A percentile compares a stretch with the other conserved stretches of the same genome.
phyloP scores from a whole-genome alignment of 1,140 invertebrate species.

The Mizuhopecten yessoensis region DNA sequence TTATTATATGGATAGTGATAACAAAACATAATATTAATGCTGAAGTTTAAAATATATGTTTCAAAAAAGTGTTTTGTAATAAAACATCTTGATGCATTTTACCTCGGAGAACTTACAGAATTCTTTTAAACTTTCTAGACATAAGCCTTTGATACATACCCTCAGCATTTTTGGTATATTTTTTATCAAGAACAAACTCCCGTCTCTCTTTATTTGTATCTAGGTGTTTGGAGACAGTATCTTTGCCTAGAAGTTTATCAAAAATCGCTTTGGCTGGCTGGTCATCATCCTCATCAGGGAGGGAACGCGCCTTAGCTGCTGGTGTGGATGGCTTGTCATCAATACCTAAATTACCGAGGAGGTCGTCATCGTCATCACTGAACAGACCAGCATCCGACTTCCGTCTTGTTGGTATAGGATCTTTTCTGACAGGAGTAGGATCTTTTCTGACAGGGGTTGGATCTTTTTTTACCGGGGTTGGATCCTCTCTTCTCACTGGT shows the following conservation, averaged over 20 bases:
- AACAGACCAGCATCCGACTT: slow-evolving; percentile 71
- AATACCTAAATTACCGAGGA: slow-evolving; percentile 67
- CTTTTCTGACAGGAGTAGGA: slow-evolving; percentile 12
- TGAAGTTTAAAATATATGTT: no score
- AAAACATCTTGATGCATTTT: not conserved
- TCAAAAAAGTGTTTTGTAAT: not conserved
- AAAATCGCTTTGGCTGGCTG: slow-evolving; percentile 71
- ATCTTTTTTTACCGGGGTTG: not conserved
- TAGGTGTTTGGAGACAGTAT: slow-evolving; percentile 66
- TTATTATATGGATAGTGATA: no score
- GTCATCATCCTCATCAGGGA: slow-evolving; percentile 51
- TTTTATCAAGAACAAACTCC: slow-evolving; percentile 76
- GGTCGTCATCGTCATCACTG: slow-evolving; percentile 72
- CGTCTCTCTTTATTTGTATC: slow-evolving; percentile 67
- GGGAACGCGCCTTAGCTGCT: not conserved
- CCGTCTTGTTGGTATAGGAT: slow-evolving; percentile 14
- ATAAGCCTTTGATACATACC: slow-evolving; percentile 48
- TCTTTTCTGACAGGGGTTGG: slow-evolving; percentile 5
- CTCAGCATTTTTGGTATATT: slow-evolving; percentile 67
- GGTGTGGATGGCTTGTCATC: slow-evolving; percentile 59
- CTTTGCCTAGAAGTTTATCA: slow-evolving; percentile 72
- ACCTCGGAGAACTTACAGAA: not conserved
- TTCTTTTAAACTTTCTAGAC: not conserved
- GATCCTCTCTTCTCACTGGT: not conserved
- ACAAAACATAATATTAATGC: no score